Percentiles rank a stretch among this genome's conserved stretches.
These are phyloP conservation scores for Platorchestia sp. DNA, from an alignment of 1,140 invertebrate species.

Conservation along the genomic window DNA sequence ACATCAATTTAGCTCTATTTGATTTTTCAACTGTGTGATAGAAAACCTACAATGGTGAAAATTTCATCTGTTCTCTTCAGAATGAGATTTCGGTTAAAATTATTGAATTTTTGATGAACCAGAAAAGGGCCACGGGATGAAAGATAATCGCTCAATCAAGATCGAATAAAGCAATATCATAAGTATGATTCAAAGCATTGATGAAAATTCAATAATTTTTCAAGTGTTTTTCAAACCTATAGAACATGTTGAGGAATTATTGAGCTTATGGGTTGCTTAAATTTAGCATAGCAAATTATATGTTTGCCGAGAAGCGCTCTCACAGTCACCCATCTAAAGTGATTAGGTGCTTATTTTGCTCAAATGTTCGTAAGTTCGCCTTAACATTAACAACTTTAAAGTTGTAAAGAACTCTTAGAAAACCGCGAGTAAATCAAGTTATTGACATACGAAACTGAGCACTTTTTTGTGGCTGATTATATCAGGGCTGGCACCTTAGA, in stretches of 20 bases:
- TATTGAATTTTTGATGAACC: background rate
- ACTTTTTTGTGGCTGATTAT: background rate
- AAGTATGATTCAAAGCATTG: background rate
- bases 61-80: background rate
- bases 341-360: background rate
- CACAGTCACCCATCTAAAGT: background rate
- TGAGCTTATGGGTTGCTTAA: background rate
- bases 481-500: background rate
- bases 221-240: background rate
- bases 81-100: background rate
- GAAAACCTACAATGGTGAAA: background rate
- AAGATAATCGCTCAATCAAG: background rate
- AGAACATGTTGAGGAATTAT: background rate
- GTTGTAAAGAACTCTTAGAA: background rate
- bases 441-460: background rate
- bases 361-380: background rate
- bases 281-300: background rate
- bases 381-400: background rate
- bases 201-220: background rate
- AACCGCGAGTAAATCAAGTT: background rate
- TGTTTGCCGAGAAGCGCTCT: background rate
- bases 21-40: background rate
- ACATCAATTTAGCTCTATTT: background rate
- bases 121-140: background rate
- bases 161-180: background rate